These are phyloP conservation scores for Coenonympha glycerion DNA, from an alignment of 2,888 invertebrate genomes.

Conservation along the genomic window DNA sequence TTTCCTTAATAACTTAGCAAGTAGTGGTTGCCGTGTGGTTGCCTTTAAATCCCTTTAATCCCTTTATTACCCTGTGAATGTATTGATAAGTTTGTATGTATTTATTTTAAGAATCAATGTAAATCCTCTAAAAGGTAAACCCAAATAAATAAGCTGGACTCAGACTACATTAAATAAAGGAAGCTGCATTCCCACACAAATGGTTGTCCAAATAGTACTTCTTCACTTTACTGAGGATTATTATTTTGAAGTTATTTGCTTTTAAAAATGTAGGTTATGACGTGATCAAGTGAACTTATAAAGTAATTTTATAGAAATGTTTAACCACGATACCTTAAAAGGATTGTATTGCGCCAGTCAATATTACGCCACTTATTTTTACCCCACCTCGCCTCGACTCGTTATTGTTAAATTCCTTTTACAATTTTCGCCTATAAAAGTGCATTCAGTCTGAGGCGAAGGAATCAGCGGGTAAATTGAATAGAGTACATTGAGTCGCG, in stretches of 20 bases:
- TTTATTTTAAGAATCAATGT: no score
- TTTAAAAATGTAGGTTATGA: background rate
- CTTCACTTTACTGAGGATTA: background rate
- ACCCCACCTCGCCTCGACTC: background rate
- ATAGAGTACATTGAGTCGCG: constrained; percentile 28
- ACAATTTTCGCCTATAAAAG: constrained; percentile 1
- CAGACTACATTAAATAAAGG: no score
- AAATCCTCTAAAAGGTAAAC: no score
- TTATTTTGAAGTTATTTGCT: background rate
- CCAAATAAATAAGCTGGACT: no score
- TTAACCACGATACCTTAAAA: background rate
- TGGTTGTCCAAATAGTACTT: no score
- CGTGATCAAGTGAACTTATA: background rate
- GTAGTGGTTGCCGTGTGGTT: no score
- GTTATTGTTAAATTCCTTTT: background rate
- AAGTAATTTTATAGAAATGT: background rate
- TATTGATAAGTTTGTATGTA: no score
- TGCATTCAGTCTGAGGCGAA: constrained; percentile 11
- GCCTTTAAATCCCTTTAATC: no score
- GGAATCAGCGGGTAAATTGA: constrained; percentile 25
- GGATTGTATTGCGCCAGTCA: background rate
- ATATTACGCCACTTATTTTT: background rate
- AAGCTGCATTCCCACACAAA: no score
- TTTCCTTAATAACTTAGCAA: no score
- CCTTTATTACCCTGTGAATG: no score